Percentiles rank a stretch among this genome's conserved stretches.
Conservation (phyloP, 1,140 invertebrate species). For the Contarinia nasturtii region DNA sequence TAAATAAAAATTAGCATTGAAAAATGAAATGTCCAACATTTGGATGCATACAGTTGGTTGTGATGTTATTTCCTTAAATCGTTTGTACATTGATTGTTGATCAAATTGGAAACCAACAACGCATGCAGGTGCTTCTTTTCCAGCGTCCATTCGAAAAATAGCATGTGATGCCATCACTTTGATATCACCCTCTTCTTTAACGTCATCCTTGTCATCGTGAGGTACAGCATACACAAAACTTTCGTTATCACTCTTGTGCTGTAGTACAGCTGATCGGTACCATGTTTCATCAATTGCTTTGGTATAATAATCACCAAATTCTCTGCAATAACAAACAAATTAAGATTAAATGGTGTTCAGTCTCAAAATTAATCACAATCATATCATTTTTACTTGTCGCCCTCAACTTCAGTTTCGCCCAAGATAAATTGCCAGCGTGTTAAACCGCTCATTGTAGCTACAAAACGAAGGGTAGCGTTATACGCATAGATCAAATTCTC, state of each 20-base stretch:
- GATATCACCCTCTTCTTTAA: conserved; percentile 30
- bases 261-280: conserved; percentile 79
- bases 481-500: conserved; percentile 36
- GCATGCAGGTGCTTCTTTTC: conserved; percentile 60
- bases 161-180: conserved; percentile 65
- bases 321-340: conserved; percentile 30
- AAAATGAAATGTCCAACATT: too few species aligned
- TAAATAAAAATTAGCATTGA: too few species aligned
- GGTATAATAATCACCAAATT: conserved; percentile 59
- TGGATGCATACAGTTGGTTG: conserved; percentile 16
- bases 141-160: conserved; percentile 61
- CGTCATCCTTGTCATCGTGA: conserved; percentile 31
- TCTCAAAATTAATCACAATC: too few species aligned
- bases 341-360: too few species aligned
- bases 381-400: neutral
- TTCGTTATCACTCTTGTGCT: conserved; percentile 53
- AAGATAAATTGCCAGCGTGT: conserved; percentile 64
- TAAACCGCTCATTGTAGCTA: conserved; percentile 73
- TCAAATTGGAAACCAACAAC: conserved; percentile 74
- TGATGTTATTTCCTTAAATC: conserved; percentile 51
- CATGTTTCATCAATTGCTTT: conserved; percentile 76
- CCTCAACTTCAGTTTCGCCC: conserved; percentile 24
- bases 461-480: conserved; percentile 52
- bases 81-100: conserved; percentile 38
- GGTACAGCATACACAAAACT: conserved; percentile 63